Evolutionary conservation across 2,888 invertebrate genomes (phyloP).

Genomic region (Chrysopilus asiliformis): DNA sequence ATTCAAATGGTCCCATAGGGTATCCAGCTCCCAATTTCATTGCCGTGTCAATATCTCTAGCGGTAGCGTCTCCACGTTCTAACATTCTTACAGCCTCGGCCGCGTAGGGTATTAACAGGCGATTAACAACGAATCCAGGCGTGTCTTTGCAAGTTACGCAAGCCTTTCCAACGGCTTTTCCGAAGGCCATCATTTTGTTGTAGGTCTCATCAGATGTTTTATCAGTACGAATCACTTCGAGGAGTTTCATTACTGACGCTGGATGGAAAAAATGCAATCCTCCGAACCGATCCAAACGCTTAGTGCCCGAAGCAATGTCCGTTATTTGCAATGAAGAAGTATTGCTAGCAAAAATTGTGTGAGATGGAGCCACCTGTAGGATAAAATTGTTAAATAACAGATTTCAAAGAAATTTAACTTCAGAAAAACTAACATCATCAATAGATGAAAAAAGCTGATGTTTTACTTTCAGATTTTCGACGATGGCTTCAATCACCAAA

Average conservation of each 20-base stretch:
- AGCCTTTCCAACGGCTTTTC: constrained; percentile 66
- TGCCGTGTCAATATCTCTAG: constrained; percentile 70
- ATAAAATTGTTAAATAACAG: constrained; percentile 17
- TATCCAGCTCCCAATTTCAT: constrained; percentile 84
- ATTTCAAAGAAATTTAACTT: constrained; percentile 1
- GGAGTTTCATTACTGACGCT: constrained; percentile 76
- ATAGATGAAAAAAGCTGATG: constrained; percentile 60
- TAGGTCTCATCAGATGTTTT: constrained; percentile 69
- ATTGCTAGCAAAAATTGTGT: constrained; percentile 75
- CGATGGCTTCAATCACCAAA: constrained; percentile 73
- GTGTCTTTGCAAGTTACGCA: constrained; percentile 85
- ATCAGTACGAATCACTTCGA: constrained; percentile 65
- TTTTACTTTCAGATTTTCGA: constrained; percentile 67
- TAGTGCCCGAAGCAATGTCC: constrained; percentile 63
- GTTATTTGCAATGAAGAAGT: constrained; percentile 76
- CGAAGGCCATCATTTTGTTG: constrained; percentile 59
- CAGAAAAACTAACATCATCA: constrained; percentile 42
- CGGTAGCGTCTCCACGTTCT: constrained; percentile 58
- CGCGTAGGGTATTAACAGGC: constrained; percentile 71
- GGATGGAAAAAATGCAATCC: constrained; percentile 90
- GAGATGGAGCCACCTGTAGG: constrained; percentile 48
- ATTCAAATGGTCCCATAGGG: constrained; percentile 83
- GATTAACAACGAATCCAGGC: constrained; percentile 84
- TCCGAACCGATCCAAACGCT: constrained; percentile 62
- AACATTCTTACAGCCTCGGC: constrained; percentile 67